phyloP scores from a whole-genome alignment of 2,888 invertebrate genomes.

The Proisotoma minuta region DNA sequence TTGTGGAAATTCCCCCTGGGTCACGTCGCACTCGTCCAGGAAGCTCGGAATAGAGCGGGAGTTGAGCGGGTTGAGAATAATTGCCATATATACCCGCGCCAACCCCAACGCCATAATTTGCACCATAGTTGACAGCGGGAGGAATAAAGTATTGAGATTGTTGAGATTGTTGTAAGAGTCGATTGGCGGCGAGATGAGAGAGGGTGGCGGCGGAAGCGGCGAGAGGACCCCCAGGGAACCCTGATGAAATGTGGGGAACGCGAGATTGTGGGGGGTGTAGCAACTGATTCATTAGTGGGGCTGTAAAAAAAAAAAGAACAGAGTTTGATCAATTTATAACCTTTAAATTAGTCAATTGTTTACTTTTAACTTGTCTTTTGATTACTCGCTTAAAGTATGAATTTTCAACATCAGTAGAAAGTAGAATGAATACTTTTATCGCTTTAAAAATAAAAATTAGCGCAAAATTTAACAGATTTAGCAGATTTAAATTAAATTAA shows the following conservation, averaged over 20 bases:
- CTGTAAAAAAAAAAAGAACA: no score
- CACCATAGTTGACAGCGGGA: constrained; percentile 11
- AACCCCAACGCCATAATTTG: constrained; percentile 9
- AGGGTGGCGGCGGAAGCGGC: constrained; percentile 31
- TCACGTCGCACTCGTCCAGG: constrained; percentile 23
- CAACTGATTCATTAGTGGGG: constrained; percentile 36
- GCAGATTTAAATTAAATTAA: no score
- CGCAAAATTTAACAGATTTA: no score
- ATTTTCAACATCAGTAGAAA: no score
- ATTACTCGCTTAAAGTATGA: no score
- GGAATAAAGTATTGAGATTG: constrained; percentile 17
- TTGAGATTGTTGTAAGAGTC: constrained; percentile 8
- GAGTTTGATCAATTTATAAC: no score
- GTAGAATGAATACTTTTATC: no score
- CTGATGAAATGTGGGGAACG: constrained; percentile 19
- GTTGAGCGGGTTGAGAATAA: constrained; percentile 10
- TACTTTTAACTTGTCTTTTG: no score
- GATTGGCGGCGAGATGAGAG: constrained; percentile 27
- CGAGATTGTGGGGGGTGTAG: constrained; percentile 28
- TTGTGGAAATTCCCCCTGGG: constrained; percentile 28
- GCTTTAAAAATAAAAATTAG: no score
- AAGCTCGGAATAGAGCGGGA: neutral
- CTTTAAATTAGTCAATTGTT: no score
- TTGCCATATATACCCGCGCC: constrained; percentile 20
- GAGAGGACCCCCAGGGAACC: constrained; percentile 24